Conservation (phyloP, 2,888 invertebrate species). For the Clistopyga incitator region DNA sequence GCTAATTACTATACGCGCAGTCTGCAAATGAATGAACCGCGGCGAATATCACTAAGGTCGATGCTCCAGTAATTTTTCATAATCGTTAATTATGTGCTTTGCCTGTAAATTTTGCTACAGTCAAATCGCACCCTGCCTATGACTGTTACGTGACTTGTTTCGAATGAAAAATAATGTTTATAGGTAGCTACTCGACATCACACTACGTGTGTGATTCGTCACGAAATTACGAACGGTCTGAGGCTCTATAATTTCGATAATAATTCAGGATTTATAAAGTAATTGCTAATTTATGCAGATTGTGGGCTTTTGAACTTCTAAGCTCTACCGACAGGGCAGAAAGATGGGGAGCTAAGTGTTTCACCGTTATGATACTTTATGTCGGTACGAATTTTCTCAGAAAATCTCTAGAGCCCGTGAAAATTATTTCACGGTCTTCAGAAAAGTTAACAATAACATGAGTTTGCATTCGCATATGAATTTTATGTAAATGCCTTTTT, state of each 20-base stretch:
- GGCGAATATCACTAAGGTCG: too few relatives aligned
- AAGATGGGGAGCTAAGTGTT: neutral
- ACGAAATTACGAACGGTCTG: neutral
- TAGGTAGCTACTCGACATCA: too few relatives aligned
- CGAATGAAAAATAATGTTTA: too few relatives aligned
- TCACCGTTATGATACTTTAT: neutral
- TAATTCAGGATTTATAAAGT: slow-evolving; percentile 34
- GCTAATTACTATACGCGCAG: too few relatives aligned
- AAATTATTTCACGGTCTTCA: neutral
- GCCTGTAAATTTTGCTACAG: too few relatives aligned
- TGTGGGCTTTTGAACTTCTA: neutral
- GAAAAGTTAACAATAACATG: neutral
- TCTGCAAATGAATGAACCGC: too few relatives aligned
- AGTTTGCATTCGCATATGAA: neutral
- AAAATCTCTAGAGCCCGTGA: neutral
- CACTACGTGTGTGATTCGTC: slow-evolving; percentile 22
- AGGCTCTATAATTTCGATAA: neutral
- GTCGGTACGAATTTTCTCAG: neutral
- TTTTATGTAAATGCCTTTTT: neutral
- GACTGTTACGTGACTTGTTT: too few relatives aligned
- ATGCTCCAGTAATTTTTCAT: too few relatives aligned
- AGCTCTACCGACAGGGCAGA: neutral
- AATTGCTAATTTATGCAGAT: slow-evolving; percentile 28
- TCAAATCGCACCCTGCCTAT: neutral
- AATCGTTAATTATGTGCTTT: too few relatives aligned